Evolutionary conservation across 2,113 vertebrate genomes (phyloP), one percentile per base, ranked within the genome.

Genomic region (Gambusia holbrooki): DNA sequence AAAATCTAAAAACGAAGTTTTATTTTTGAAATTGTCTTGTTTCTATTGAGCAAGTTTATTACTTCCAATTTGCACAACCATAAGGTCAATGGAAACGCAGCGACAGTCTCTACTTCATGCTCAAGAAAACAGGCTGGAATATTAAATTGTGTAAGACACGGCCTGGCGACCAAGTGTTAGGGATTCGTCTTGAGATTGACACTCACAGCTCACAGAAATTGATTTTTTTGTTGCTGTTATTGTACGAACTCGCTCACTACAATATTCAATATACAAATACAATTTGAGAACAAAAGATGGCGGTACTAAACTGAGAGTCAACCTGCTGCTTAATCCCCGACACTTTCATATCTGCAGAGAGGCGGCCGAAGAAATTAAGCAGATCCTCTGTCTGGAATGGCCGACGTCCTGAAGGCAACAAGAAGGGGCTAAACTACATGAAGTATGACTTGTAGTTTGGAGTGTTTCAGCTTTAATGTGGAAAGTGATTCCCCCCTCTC

Each of bases 281-380:
- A 54, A 54, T 54, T 19, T 54, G 19, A 25, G 48, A 54, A 25
- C 17, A 54, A 54, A 54, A 22, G 22, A 2, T 14, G 25, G 48
- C 17, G 7, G 7, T 54, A 2, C 71, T 45, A 42, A 51, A 45
- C 63, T 22, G 22, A 70, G n/a, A 66, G 42, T 62, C 19, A 12
- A 15, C 32, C 58, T 54, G 42, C 71, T 74, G 67, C 71, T 74
- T 27, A 71, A 72, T 81, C 61, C 33, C 28, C 79, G 82, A 84
- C 84, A 86, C 79, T 87, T 87, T 75, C 19, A 27, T 65, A 71
- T 84, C 54, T 62, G 4, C 2, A 48, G 66, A 71, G 69, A 72
- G 30, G 4, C 51, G 75, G 69, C 40, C 54, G 60, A 40, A 42
- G 35, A 74, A 63, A 67, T 22, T 58, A 58, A 58, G 51, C 51